Evolutionary conservation across 1,140 invertebrate species (phyloP).

Genomic region (Linepithema humile): DNA sequence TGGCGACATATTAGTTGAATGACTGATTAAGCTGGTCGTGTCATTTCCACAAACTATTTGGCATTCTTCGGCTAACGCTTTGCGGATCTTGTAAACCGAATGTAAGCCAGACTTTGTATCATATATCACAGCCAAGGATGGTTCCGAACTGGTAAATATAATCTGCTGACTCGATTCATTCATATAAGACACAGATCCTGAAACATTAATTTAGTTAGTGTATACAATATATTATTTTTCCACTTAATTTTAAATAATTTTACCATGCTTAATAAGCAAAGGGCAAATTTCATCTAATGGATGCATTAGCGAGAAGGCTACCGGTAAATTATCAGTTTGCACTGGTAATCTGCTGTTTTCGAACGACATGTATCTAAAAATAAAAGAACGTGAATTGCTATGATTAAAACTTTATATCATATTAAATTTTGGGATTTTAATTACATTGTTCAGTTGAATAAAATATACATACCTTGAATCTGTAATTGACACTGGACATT

Average conservation of each 20-base stretch:
- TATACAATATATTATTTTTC: background rate
- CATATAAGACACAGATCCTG: conserved; percentile 84
- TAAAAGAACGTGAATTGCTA: conserved; percentile 5
- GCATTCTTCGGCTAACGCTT: conserved; percentile 90
- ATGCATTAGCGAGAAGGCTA: conserved; percentile 92
- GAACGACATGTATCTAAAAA: conserved; percentile 73
- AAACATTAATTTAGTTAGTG: conserved; percentile 43
- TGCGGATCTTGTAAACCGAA: conserved; percentile 92
- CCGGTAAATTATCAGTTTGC: conserved; percentile 74
- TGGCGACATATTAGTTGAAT: conserved; percentile 78
- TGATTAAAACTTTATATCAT: background rate
- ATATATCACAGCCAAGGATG: conserved; percentile 90
- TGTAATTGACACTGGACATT: conserved; percentile 75
- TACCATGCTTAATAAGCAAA: conserved; percentile 89
- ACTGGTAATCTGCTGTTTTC: conserved; percentile 76
- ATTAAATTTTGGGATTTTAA: background rate
- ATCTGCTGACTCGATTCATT: conserved; percentile 86
- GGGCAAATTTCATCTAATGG: conserved; percentile 95
- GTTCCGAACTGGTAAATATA: conserved; percentile 87
- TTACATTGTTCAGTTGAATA: too few species aligned
- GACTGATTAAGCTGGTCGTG: conserved; percentile 83
- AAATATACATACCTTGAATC: conserved; percentile 70
- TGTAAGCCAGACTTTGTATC: conserved; percentile 91
- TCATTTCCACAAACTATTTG: conserved; percentile 85
- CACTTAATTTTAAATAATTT: background rate